phyloP scores from a whole-genome alignment of 2,888 invertebrate species.

The Cephus nigrinus region DNA sequence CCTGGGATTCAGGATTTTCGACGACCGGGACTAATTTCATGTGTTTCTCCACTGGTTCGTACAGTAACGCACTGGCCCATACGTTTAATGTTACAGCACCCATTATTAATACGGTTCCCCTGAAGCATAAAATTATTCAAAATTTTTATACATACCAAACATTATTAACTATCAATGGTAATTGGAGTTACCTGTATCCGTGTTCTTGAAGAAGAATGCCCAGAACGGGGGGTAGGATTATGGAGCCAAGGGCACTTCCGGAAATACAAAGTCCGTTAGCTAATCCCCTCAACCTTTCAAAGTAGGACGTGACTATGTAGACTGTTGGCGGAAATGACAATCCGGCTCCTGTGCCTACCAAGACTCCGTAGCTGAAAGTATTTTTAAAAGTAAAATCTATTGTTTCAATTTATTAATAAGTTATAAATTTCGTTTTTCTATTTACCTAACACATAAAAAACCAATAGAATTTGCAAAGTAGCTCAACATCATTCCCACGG shows the following conservation, averaged over 20 bases:
- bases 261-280: constrained; percentile 92
- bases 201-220: constrained; percentile 77
- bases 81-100: constrained; percentile 86
- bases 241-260: constrained; percentile 87
- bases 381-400: constrained; percentile 14
- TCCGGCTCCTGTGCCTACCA: constrained; percentile 87
- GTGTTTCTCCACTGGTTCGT: constrained; percentile 86
- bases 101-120: constrained; percentile 84
- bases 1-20: constrained; percentile 57
- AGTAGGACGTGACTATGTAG: constrained; percentile 90
- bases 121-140: constrained; percentile 56
- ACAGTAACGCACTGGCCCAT: constrained; percentile 85
- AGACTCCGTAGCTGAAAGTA: constrained; percentile 78
- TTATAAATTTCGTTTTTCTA: background rate
- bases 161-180: no score
- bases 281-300: constrained; percentile 80
- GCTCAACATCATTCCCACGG: constrained; percentile 86
- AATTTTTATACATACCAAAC: no score
- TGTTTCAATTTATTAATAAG: background rate
- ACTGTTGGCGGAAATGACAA: constrained; percentile 90
- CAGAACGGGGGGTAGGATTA: constrained; percentile 84
- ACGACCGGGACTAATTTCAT: constrained; percentile 70
- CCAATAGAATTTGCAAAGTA: constrained; percentile 83
- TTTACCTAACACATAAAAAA: constrained; percentile 82
- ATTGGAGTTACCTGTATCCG: constrained; percentile 76